Conservation (phyloP, 2,888 invertebrate genomes). For the Lepidocyrtinus sp. region DNA sequence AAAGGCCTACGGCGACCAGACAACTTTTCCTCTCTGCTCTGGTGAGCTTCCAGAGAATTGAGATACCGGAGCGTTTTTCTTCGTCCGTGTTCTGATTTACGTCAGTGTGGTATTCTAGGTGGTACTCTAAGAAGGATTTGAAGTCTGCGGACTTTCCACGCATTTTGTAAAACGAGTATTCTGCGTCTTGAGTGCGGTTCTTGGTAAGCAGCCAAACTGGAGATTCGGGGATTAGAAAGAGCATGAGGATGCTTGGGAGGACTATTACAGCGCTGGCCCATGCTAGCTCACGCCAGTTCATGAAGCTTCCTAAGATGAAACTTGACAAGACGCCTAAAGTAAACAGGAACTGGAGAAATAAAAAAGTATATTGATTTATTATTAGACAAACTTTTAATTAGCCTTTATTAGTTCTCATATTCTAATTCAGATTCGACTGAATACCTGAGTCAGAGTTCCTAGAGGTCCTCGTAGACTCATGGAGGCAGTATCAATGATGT, state of each 20-base stretch:
- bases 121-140: slow-evolving; percentile 43
- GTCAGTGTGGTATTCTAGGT: slow-evolving; percentile 42
- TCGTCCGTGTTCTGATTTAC: slow-evolving; percentile 54
- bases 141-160: slow-evolving; percentile 54
- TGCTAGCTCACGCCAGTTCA: slow-evolving; percentile 64
- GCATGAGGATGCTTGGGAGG: slow-evolving; percentile 57
- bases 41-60: slow-evolving; percentile 43
- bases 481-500: slow-evolving; percentile 65
- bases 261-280: slow-evolving; percentile 50
- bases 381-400: too few species aligned
- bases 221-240: slow-evolving; percentile 64
- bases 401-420: too few species aligned
- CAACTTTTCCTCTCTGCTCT: slow-evolving; percentile 55
- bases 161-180: slow-evolving; percentile 56
- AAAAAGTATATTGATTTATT: neutral
- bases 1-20: slow-evolving; percentile 61
- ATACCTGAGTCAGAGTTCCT: slow-evolving; percentile 65
- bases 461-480: slow-evolving; percentile 62
- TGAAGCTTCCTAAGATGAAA: slow-evolving; percentile 62
- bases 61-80: slow-evolving; percentile 34
- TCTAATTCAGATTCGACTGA: neutral
- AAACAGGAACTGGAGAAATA: slow-evolving; percentile 57
- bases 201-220: slow-evolving; percentile 63
- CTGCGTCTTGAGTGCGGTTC: slow-evolving; percentile 53
- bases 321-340: slow-evolving; percentile 63